Evolutionary conservation across 35 echinoderm and acorn worm genomes (phyloP), one percentile per base, ranked within the genome.

Genomic region (Acanthaster planci): DNA sequence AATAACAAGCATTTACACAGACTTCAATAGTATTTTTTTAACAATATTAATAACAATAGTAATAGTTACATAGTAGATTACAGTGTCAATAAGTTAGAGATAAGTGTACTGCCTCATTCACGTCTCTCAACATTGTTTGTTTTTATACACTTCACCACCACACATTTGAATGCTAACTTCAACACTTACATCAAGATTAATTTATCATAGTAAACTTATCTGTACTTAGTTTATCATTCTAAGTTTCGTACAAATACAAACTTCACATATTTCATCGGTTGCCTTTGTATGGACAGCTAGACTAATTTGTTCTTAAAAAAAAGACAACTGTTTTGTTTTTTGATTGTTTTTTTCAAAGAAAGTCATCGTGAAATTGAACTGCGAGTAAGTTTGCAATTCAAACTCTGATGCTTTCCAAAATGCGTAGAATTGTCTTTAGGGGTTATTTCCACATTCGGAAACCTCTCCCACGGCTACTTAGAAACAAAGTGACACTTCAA

Each of bases 11-110:
- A 72, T 72, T 26, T 72, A 72, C 64, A 72, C 64, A 72, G 64
- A 72, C 64, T 72, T 72, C 64, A 72, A 72, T 72, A 72, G 64
- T 72, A 31, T 72, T 72, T 34, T 31, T 72, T 31, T 9, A 72
- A 31, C 30, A 72, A 72, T 72, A 72, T 31, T 72, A 72, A 72
- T 72, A 72, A 72, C 23, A 72, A 72, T 72, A 72, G 34, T 72
- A 72, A 72, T 72, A 72, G 64, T 72, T 72, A 72, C 64, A 72
- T 72, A 34, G 23, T 72, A 72, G 64, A 72, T 72, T 72, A 72
- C 64, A 72, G 19, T 72, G 19, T 72, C 64, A 26, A 72, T 72
- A 72, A 72, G 64, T 72, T 72, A 72, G 64, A 72, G 64, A 31
- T 72, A 26, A 14, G 22, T 72, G 64, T 12, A 26, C 14, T 26